Evolutionary conservation across 2,797 vertebrate species (phyloP).

Genomic region (Threskiornis aethiopicus): DNA sequence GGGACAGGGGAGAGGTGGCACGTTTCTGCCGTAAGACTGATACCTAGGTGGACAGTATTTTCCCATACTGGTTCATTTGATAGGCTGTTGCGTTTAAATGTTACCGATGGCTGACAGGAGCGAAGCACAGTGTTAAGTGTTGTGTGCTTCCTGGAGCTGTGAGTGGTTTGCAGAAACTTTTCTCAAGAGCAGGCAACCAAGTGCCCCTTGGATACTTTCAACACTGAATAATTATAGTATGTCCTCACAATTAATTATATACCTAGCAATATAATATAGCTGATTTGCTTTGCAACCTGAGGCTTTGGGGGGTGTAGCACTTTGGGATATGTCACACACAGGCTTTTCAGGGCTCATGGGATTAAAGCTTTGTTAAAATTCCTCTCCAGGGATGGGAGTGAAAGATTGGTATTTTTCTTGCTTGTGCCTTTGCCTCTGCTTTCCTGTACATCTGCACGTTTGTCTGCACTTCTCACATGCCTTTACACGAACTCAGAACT

Average conservation of each 20-base stretch:
- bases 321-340: not conserved
- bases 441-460: conserved; percentile 38
- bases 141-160: not conserved
- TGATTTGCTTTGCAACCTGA: not conserved
- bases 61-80: not conserved
- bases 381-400: conserved; percentile 13
- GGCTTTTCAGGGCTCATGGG: not conserved
- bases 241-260: not conserved
- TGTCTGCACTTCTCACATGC: conserved; percentile 26
- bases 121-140: not conserved
- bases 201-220: not conserved
- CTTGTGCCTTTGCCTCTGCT: not conserved
- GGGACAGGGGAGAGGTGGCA: not conserved
- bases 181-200: not conserved
- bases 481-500: conserved; percentile 50
- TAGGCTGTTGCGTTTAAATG: not conserved
- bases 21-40: not conserved
- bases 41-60: not conserved
- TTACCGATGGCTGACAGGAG: not conserved
- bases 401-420: not conserved
- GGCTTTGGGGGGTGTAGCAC: not conserved
- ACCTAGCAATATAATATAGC: not conserved
- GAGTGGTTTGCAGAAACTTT: not conserved
- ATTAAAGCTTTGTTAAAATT: conserved; percentile 23
- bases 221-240: not conserved